Base-by-base conservation (phyloP, 2,888 invertebrate genomes). In the Choreutis nemorana region DNA sequence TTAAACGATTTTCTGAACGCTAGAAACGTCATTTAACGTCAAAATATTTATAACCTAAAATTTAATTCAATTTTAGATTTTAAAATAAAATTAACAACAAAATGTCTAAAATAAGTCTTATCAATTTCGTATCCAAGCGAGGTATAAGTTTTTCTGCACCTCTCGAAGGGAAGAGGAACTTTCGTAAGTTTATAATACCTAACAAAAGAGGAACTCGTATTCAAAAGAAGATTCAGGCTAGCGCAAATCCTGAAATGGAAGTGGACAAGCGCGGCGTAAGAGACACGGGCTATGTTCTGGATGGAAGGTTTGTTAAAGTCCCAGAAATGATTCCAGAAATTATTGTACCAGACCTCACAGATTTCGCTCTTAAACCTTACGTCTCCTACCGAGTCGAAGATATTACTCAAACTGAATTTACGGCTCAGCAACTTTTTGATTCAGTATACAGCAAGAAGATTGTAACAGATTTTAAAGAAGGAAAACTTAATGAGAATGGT, bases 261-360 rank as follows among this genome's bases (percentile, higher is more conserved):
- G 66, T 89, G 13, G 82, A 90, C 40, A 86, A 81, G 40, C 81
- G 89, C 38, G 92, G 92, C 10, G 86, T 87, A 0, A 82, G 86
- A 30, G 81, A 83, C 29, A 72, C 78, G 3, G 93, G 92, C 4
- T 81, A 81, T 39, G 44, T 32, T 3, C 40, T 82, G 3, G 68
- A 83, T 26, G 83, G 82, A 0, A 75, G 80, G 39, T 89, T 81
- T 51, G 60, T 85, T 1, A 45, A 58, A 8, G 73, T 97, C 3
- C 89, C 90, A 1, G 97, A 97, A 80, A 94, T 88, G 87, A 84
- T 94, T 39, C 96, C 97, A 0, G 91, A 97, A 55, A 58, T 98
- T 9, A 85, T 98, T 32, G 97, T 98, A 2, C 98, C 98, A 1
- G 87, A 96, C 61, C 68, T 99, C 13, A 86, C 82, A 38, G 86